These are phyloP conservation scores for Dunckerocampus dactyliophorus DNA, from an alignment of 2,113 vertebrate genomes.

Conservation along the genomic window DNA sequence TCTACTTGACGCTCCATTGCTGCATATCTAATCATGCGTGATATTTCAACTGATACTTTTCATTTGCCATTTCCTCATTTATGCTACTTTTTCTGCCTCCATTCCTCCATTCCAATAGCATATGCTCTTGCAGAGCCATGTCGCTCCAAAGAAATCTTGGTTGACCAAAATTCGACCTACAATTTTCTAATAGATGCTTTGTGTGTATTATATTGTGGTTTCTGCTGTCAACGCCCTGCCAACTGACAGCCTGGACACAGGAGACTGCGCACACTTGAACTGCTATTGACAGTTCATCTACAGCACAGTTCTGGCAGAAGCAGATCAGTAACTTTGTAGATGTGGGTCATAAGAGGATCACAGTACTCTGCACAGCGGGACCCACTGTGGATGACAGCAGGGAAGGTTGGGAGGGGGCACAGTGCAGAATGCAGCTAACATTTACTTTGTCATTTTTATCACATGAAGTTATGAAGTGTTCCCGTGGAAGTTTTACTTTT, in stretches of 20 bases:
- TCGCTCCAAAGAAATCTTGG: neutral
- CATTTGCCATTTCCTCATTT: slow-evolving; percentile 26
- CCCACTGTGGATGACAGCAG: slow-evolving; percentile 2
- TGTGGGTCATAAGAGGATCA: slow-evolving; percentile 10
- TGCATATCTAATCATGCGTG: slow-evolving; percentile 11
- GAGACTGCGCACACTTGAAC: slow-evolving; percentile 3
- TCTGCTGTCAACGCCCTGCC: neutral
- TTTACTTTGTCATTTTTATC: neutral
- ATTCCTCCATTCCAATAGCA: too few relatives aligned
- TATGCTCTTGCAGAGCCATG: neutral
- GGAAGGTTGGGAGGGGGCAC: neutral
- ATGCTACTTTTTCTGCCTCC: slow-evolving; percentile 11
- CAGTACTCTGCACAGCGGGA: slow-evolving; percentile 4
- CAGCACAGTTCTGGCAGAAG: neutral
- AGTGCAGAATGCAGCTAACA: neutral
- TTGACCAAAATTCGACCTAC: too few relatives aligned
- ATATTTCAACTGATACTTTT: slow-evolving; percentile 32
- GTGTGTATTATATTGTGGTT: neutral
- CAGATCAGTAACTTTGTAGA: slow-evolving; percentile 6
- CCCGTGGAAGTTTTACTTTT: too few relatives aligned
- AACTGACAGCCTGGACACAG: neutral
- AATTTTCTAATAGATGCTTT: neutral
- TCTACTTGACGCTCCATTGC: slow-evolving; percentile 12
- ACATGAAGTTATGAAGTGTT: neutral
- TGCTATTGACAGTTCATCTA: neutral